Percentiles rank a stretch among this genome's conserved stretches.
Conservation (phyloP, 2,888 invertebrate genomes). For the Plutella xylostella region DNA sequence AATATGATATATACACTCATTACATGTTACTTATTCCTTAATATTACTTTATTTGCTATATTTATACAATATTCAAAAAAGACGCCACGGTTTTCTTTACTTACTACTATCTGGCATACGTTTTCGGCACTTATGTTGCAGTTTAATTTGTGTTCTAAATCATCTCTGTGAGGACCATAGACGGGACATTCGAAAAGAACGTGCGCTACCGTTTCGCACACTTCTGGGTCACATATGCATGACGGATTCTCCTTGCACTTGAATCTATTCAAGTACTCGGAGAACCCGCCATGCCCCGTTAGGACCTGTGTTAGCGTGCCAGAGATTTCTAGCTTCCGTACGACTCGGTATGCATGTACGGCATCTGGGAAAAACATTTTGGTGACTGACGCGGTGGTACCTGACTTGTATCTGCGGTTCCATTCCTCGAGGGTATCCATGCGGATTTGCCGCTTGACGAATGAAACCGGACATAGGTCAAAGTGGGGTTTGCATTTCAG, state of each 20-base stretch:
- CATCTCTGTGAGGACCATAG: no score
- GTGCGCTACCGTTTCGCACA: not conserved
- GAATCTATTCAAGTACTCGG: constrained; percentile 13
- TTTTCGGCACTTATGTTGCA: no score
- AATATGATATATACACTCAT: no score
- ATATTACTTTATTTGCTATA: no score
- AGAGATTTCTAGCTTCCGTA: not conserved
- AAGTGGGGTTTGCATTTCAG: constrained; percentile 6
- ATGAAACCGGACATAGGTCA: constrained; percentile 6
- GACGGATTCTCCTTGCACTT: constrained; percentile 9
- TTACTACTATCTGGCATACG: no score
- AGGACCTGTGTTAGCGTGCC: not conserved
- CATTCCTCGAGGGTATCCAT: not conserved
- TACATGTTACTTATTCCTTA: no score
- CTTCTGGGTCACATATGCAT: constrained; percentile 2
- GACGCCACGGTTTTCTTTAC: no score
- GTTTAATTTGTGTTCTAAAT: no score
- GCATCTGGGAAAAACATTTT: constrained; percentile 7
- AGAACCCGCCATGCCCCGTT: constrained; percentile 14
- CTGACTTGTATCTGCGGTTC: no score
- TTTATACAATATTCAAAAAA: no score
- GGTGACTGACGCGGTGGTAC: not conserved
- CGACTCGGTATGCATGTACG: not conserved
- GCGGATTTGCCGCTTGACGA: constrained; percentile 5
- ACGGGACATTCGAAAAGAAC: not conserved